phyloP scores from a whole-genome alignment of 2,113 vertebrate genomes.

The Tupaia tana region DNA sequence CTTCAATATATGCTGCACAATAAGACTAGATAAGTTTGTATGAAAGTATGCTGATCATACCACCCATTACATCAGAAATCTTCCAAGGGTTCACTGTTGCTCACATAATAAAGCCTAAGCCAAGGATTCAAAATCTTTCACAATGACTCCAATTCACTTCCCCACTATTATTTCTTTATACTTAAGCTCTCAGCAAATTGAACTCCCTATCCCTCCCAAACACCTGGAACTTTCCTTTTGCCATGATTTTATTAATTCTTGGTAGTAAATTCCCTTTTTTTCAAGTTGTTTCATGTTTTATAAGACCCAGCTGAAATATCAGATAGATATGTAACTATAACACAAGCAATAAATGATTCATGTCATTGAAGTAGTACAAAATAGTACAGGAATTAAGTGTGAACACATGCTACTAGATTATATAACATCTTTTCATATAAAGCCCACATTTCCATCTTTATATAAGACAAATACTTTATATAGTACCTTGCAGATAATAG shows the following conservation, averaged over 20 bases:
- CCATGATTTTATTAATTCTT: background rate
- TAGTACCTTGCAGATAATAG: background rate
- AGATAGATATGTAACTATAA: background rate
- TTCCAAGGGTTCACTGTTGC: background rate
- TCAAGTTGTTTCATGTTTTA: background rate
- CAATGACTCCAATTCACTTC: background rate
- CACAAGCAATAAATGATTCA: background rate
- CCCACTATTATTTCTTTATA: background rate
- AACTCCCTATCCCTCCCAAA: background rate
- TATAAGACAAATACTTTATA: conserved; percentile 5
- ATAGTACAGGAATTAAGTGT: background rate
- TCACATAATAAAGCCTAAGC: background rate
- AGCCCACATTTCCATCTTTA: background rate
- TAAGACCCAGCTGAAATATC: conserved; percentile 5
- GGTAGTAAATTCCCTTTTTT: background rate
- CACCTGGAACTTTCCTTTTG: background rate
- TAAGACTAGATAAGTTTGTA: background rate
- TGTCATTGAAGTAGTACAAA: background rate
- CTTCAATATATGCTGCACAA: background rate
- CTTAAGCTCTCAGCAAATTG: background rate
- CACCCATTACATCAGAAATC: background rate
- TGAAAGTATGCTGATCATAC: background rate
- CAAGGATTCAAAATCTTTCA: background rate
- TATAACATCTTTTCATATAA: background rate
- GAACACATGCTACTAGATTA: background rate